Conservation (phyloP, 1,140 invertebrate species). For the Archivesica marissinica region DNA sequence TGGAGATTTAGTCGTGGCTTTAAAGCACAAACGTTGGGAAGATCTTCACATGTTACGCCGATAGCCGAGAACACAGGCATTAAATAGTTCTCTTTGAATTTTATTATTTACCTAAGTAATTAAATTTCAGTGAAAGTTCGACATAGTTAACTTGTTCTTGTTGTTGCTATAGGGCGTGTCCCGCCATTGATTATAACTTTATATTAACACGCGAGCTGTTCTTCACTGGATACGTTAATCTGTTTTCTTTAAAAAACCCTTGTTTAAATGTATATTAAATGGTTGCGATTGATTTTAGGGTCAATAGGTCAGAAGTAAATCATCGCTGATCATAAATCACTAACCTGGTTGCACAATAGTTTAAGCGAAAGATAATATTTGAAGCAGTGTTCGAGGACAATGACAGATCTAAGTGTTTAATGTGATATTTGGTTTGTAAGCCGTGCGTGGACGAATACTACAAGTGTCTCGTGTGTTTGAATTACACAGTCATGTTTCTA, state of each 20-base stretch:
- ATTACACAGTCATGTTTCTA: background rate
- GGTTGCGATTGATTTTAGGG: background rate
- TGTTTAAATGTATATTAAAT: background rate
- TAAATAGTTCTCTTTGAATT: background rate
- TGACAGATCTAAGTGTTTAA: background rate
- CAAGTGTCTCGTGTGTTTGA: no score
- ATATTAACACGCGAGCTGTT: background rate
- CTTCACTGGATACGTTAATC: background rate
- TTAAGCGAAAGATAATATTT: conserved; percentile 26
- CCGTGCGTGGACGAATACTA: no score
- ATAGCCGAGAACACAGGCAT: background rate
- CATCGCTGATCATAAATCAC: background rate
- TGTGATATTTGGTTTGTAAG: conserved; percentile 14
- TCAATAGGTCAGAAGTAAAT: no score
- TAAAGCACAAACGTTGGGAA: background rate
- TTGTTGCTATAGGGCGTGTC: background rate
- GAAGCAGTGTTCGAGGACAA: background rate
- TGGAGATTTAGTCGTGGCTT: background rate
- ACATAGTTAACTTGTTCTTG: background rate
- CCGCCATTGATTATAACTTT: background rate
- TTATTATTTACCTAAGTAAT: background rate
- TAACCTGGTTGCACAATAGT: background rate
- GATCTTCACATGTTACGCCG: background rate
- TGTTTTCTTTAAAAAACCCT: background rate
- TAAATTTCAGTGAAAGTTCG: background rate